Percentiles rank a stretch among this genome's conserved stretches.
Conservation (phyloP, 2,888 invertebrate species). For the Rhagophthalmus giganteus region DNA sequence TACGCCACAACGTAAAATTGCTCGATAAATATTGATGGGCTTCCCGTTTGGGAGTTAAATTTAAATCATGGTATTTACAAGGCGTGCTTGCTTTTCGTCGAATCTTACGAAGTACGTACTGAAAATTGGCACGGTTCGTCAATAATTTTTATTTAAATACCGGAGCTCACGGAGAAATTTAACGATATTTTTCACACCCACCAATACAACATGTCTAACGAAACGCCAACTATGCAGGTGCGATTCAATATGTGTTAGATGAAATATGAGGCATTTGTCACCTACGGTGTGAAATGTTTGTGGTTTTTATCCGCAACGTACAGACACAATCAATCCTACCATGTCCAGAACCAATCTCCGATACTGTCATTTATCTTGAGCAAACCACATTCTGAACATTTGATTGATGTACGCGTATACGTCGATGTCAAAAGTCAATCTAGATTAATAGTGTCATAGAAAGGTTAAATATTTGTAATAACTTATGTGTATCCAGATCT, state of each 20-base stretch:
- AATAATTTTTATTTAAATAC: not conserved
- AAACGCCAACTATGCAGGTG: slow-evolving; percentile 13
- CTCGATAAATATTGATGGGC: slow-evolving; percentile 15
- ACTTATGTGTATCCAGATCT: too few species aligned
- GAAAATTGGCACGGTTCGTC: not conserved
- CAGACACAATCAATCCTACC: slow-evolving; percentile 22
- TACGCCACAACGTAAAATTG: slow-evolving; percentile 11
- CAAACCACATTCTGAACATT: slow-evolving; percentile 23
- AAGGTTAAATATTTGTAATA: slow-evolving; percentile 14
- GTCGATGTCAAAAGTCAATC: slow-evolving; percentile 24
- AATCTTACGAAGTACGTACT: not conserved
- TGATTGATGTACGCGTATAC: slow-evolving; percentile 25
- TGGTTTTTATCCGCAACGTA: slow-evolving; percentile 14
- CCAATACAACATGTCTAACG: not conserved
- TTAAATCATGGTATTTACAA: slow-evolving; percentile 13
- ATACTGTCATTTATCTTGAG: slow-evolving; percentile 23
- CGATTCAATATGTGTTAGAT: slow-evolving; percentile 15
- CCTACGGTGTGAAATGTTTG: slow-evolving; percentile 25
- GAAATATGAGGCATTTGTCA: slow-evolving; percentile 29
- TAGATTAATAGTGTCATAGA: slow-evolving; percentile 21
- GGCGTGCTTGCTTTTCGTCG: slow-evolving; percentile 3
- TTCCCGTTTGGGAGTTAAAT: slow-evolving; percentile 16
- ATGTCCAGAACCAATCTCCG: slow-evolving; percentile 18
- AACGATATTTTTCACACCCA: slow-evolving; percentile 15
- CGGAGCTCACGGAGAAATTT: slow-evolving; percentile 2